Base-by-base conservation (phyloP, 2,888 invertebrate species). In the Cantharis rufa region DNA sequence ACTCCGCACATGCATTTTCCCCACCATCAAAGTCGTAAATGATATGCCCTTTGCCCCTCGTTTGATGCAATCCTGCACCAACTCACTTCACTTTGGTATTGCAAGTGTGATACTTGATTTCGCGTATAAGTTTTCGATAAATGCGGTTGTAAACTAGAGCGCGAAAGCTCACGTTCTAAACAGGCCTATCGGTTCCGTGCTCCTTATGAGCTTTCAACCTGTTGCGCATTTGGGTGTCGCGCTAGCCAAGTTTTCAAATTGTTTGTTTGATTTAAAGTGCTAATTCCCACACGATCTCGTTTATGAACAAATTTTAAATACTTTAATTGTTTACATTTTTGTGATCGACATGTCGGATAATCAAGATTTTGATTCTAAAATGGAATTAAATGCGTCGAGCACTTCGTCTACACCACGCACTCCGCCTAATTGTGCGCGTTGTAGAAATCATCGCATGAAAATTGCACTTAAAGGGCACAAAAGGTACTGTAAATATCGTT, bases 391-490 rank as follows among this genome's bases (percentile, higher is more conserved):
- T 81, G 90, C 90, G 68, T 89, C 90, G 79, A 88, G 91, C 86
- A 89, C 92, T 87, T 91, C 92, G 74, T 88, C 90, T 75, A 77
- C 91, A 69, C 93, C 95, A 15, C 92, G 96, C 77, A 95, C 95
- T 79, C 95, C 96, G 9, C 97, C 97, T 15, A 97, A 96, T 89
- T 98, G 97, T 88, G 96, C 96, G 66, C 93, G 97, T 27, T 98
- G 98, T 88, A 91, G 96, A 78, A 97, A 97, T 90, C 98, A 98
- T 89, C 92, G 94, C n/a, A 90, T 95, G 85, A 95, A 95, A 87
- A 94, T 96, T 82, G 93, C 93, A 88, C 91, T 97, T 80, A 96
- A 96, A 88, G 97, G 96, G 15, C 98, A 98, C 90, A 98, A 98
- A 88, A 91, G 96, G 28, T 96, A 96, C 89, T 98, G 98, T 91